Evolutionary conservation across 2,888 invertebrate genomes (phyloP).

Genomic region (Thecocarcelia acutangulata): DNA sequence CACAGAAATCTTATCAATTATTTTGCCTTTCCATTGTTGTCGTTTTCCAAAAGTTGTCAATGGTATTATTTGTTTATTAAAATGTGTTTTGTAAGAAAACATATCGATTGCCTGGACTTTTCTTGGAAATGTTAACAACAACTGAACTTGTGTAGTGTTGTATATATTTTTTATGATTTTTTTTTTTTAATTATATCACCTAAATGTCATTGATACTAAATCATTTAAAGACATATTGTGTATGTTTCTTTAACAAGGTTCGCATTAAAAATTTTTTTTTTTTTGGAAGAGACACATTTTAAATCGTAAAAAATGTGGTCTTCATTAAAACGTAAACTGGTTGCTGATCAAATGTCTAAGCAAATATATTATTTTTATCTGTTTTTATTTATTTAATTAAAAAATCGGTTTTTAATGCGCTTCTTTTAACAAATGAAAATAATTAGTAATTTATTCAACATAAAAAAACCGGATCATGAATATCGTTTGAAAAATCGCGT

Average conservation of each 20-base stretch:
- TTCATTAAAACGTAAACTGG: constrained; percentile 9
- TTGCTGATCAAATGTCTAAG: not conserved
- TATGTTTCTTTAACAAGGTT: not conserved
- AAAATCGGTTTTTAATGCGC: constrained; percentile 30
- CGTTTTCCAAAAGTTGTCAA: not conserved
- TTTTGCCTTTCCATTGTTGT: not conserved
- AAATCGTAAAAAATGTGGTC: constrained; percentile 6
- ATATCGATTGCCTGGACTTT: not conserved
- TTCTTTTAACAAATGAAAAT: constrained; percentile 19
- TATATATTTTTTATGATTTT: not conserved
- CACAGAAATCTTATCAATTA: not conserved
- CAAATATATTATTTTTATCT: not conserved
- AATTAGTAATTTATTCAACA: constrained; percentile 18
- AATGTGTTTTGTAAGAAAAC: not conserved
- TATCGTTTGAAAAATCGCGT: constrained; percentile 3
- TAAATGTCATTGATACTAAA: not conserved
- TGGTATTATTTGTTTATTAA: not conserved
- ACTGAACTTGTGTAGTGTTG: not conserved
- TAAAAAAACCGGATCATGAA: constrained; percentile 15
- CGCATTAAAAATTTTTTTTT: not conserved
- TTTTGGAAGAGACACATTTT: not conserved
- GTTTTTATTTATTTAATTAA: constrained; percentile 9
- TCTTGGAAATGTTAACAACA: not conserved
- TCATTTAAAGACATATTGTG: not conserved
- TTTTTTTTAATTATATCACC: not conserved